These are phyloP conservation scores for Himalopsyche phryganea DNA, from an alignment of 1,140 invertebrate species.

Conservation along the genomic window DNA sequence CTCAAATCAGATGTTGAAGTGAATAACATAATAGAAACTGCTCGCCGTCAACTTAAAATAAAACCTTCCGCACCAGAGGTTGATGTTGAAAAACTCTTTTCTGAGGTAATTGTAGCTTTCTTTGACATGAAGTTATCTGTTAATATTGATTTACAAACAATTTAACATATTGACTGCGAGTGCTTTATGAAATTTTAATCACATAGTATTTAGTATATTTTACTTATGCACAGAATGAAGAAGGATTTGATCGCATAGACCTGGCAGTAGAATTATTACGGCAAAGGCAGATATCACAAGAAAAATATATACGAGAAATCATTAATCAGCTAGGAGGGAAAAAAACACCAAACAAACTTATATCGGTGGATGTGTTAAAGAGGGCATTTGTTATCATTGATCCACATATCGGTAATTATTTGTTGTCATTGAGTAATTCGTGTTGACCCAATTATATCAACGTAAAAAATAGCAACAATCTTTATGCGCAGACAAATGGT, in stretches of 20 bases:
- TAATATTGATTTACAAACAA: no score
- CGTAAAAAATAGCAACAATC: no score
- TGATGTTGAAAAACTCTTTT: slow-evolving; percentile 48
- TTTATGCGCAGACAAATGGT: no score
- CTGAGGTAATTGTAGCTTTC: slow-evolving; percentile 45
- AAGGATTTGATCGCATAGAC: slow-evolving; percentile 48
- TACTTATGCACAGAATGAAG: slow-evolving; percentile 41
- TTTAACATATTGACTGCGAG: no score
- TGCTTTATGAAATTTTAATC: not conserved
- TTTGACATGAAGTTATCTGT: no score
- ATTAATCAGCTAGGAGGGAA: slow-evolving; percentile 40
- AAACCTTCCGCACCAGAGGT: slow-evolving; percentile 43
- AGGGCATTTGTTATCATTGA: slow-evolving; percentile 48
- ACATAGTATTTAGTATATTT: slow-evolving; percentile 2
- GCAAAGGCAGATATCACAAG: slow-evolving; percentile 45
- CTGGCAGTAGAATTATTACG: slow-evolving; percentile 44
- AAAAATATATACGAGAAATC: slow-evolving; percentile 47
- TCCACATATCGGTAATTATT: slow-evolving; percentile 43
- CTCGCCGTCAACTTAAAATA: slow-evolving; percentile 48
- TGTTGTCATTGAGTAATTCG: no score
- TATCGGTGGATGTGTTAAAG: slow-evolving; percentile 42
- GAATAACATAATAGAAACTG: slow-evolving; percentile 45
- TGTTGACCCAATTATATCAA: no score
- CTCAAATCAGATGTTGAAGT: slow-evolving; percentile 51
- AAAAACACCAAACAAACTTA: slow-evolving; percentile 33